phyloP scores from a whole-genome alignment of 2,797 vertebrate species.

The Setipinna tenuifilis region DNA sequence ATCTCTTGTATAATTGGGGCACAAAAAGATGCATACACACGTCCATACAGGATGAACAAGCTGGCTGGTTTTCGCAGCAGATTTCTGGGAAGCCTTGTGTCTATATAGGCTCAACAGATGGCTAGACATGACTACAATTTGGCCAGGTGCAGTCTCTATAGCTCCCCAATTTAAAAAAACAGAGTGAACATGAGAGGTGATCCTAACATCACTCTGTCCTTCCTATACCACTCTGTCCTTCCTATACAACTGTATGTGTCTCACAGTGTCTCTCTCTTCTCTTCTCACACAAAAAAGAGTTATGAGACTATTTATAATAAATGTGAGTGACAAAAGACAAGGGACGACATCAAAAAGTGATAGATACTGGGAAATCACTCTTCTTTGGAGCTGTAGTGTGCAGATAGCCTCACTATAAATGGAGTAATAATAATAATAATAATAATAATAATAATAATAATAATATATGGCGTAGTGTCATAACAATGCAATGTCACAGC shows the following conservation, averaged over 20 bases:
- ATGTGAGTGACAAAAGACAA: neutral
- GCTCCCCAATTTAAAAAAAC: neutral
- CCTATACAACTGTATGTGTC: too few species aligned
- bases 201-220: too few species aligned
- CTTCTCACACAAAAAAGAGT: neutral
- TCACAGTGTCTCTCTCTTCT: too few species aligned
- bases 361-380: neutral
- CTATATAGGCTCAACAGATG: neutral
- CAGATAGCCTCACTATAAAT: neutral
- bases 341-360: neutral
- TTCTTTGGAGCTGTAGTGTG: neutral
- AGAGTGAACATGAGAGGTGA: neutral
- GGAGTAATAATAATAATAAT: too few species aligned
- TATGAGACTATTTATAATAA: too few species aligned
- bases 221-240: too few species aligned
- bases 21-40: neutral
- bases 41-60: neutral
- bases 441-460: too few species aligned
- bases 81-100: neutral
- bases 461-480: too few species aligned
- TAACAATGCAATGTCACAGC: too few species aligned
- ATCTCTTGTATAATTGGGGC: neutral
- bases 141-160: neutral
- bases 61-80: neutral
- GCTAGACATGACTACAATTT: neutral